Conservation (phyloP, 2,113 vertebrate species). For the Morphnarchus princeps region DNA sequence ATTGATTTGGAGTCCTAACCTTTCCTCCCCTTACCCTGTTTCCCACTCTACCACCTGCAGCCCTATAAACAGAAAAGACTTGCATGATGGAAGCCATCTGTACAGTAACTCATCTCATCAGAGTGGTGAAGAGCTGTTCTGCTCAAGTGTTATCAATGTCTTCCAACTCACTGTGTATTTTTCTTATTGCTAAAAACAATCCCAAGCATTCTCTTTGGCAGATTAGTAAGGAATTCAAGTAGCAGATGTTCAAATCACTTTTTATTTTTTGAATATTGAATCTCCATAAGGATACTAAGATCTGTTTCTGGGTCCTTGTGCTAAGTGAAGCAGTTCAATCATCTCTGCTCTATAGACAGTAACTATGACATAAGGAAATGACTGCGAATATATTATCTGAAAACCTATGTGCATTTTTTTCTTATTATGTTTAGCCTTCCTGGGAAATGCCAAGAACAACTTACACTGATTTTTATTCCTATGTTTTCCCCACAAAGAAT, state of each 20-base stretch:
- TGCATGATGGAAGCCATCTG: constrained; percentile 70
- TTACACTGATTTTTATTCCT: background rate
- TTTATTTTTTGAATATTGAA: constrained; percentile 45
- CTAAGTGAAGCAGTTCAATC: constrained; percentile 31
- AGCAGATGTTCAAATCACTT: constrained; percentile 67
- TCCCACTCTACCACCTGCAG: constrained; percentile 67
- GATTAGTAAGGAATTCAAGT: constrained; percentile 64
- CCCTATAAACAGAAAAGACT: constrained; percentile 62
- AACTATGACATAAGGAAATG: background rate
- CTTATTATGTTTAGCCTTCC: background rate
- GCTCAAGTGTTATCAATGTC: constrained; percentile 65
- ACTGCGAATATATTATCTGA: background rate
- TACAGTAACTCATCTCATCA: constrained; percentile 71
- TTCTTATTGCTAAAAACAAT: constrained; percentile 69
- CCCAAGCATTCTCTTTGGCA: constrained; percentile 60
- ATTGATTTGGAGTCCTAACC: constrained; percentile 53
- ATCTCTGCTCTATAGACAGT: background rate
- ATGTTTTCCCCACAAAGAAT: constrained; percentile 7
- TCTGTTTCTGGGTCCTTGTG: constrained; percentile 29
- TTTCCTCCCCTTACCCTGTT: constrained; percentile 60
- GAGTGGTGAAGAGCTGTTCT: constrained; percentile 48
- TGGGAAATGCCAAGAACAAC: background rate
- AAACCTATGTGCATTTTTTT: background rate
- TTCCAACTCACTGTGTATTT: constrained; percentile 66
- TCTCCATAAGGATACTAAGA: constrained; percentile 41